These are phyloP conservation scores for Aphidius gifuensis DNA, from an alignment of 1,140 invertebrate genomes.

Conservation along the genomic window DNA sequence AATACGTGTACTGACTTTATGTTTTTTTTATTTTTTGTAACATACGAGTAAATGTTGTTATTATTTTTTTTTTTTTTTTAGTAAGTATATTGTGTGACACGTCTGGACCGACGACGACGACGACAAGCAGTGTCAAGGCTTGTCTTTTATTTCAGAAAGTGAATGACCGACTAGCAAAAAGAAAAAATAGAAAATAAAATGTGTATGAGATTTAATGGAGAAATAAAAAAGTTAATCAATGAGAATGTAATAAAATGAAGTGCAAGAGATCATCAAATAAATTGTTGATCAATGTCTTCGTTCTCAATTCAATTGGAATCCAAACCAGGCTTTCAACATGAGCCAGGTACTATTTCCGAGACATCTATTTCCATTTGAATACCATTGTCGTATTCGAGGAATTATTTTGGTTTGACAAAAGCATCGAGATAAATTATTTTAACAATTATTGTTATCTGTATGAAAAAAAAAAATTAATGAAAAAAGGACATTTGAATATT, in stretches of 20 bases:
- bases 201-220: too few species aligned
- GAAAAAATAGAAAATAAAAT: too few species aligned
- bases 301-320: slow-evolving; percentile 20
- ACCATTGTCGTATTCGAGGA: slow-evolving; percentile 14
- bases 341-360: slow-evolving; percentile 23
- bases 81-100: slow-evolving; percentile 5
- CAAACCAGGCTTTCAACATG: neutral
- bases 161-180: neutral
- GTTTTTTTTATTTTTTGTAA: slow-evolving; percentile 3
- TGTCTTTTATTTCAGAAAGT: neutral
- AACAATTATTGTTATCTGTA: neutral
- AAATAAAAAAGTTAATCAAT: too few species aligned
- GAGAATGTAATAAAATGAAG: too few species aligned
- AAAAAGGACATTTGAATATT: neutral
- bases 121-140: slow-evolving; percentile 16
- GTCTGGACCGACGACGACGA: neutral
- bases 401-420: slow-evolving; percentile 17
- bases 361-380: slow-evolving; percentile 33
- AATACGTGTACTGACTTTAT: slow-evolving; percentile 3
- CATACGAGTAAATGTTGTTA: neutral
- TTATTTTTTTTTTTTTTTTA: neutral
- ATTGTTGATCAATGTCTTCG: slow-evolving; percentile 28
- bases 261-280: neutral
- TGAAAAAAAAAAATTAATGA: neutral
- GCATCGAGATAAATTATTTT: neutral